Percentiles rank a stretch among this genome's conserved stretches.
These are phyloP conservation scores for Spongilla lacustris DNA, from an alignment of 37 sponge, comb jelly and placozoan genomes.

Conservation along the genomic window DNA sequence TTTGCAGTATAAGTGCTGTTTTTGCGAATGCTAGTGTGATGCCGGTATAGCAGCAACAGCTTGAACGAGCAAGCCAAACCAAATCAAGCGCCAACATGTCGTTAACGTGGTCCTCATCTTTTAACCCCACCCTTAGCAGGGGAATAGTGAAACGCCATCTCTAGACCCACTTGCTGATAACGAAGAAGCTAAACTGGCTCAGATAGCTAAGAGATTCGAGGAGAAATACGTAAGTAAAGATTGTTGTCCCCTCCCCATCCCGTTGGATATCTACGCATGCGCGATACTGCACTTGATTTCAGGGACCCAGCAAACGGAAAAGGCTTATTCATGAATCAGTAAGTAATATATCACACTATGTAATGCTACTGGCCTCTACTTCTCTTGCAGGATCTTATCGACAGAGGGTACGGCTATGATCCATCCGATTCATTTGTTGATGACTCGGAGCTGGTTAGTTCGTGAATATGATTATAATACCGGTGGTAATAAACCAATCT, in stretches of 20 bases:
- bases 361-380: neutral
- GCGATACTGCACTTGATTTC: slow-evolving; percentile 12
- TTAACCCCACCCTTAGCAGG: neutral
- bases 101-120: too few relatives aligned
- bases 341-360: neutral
- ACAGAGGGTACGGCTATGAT: slow-evolving; percentile 85
- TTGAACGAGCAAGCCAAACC: slow-evolving; percentile 13
- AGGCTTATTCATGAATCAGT: slow-evolving; percentile 54
- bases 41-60: neutral
- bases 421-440: slow-evolving; percentile 83
- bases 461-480: neutral
- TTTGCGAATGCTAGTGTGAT: neutral
- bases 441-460: slow-evolving; percentile 82
- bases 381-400: slow-evolving; percentile 49
- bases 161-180: slow-evolving; percentile 15
- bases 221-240: slow-evolving; percentile 82
- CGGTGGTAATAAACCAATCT: neutral
- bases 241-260: neutral
- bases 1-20: neutral
- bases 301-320: slow-evolving; percentile 65
- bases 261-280: slow-evolving; percentile 20
- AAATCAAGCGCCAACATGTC: too few relatives aligned
- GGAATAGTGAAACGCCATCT: neutral
- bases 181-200: slow-evolving; percentile 42
- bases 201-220: slow-evolving; percentile 77